Base-by-base conservation (phyloP, 2,888 invertebrate genomes). In the Crematogaster levior region DNA sequence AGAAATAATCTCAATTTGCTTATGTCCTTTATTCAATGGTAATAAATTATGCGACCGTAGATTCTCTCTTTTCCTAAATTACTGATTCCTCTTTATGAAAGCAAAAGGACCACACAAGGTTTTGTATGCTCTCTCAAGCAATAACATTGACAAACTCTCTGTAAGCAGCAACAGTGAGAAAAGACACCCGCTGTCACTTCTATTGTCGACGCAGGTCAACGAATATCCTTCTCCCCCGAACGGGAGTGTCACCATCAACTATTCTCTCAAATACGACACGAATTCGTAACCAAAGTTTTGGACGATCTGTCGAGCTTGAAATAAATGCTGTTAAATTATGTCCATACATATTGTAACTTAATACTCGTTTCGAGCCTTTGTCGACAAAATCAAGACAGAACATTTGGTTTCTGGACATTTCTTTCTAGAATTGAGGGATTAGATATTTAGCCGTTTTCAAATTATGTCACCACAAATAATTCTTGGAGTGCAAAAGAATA, bases 21-120 rank as follows among this genome's bases (percentile, higher is more conserved):
- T n/a, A n/a, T n/a, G n/a, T n/a, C n/a, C 9, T 61, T 37, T 9
- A 15, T 68, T 70, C 18, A 18, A 37, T 21, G 15, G 18, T 10
- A 18, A 53, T 88, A 90, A 90, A 90, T 91, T 90, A 90, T 84
- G 79, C 82, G 79, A 83, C 37, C 75, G 82, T 81, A 75, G 77
- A 83, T 63, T 81, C 53, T 46, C 27, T 48, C 34, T 48, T 48
- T 80, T 73, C 83, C 85, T 15, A 89, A 53, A 70, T 91, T 89
- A 90, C 87, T 84, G 79, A 81, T 30, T 70, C 60, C 56, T 83
- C 34, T 48, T 75, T 66, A 21, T 7, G 24, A 24, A 40, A 34
- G 21, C 51, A 18, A 53, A 37, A 70, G n/a, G 73, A 9, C 21
- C 30, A 7, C 46, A 74, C n/a, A 12, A 15, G 15, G 7, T 15